Percentiles rank a stretch among this genome's conserved stretches.
These are phyloP conservation scores for Liopterus haemorrhoidalis DNA, from an alignment of 2,888 invertebrate genomes.

Conservation along the genomic window DNA sequence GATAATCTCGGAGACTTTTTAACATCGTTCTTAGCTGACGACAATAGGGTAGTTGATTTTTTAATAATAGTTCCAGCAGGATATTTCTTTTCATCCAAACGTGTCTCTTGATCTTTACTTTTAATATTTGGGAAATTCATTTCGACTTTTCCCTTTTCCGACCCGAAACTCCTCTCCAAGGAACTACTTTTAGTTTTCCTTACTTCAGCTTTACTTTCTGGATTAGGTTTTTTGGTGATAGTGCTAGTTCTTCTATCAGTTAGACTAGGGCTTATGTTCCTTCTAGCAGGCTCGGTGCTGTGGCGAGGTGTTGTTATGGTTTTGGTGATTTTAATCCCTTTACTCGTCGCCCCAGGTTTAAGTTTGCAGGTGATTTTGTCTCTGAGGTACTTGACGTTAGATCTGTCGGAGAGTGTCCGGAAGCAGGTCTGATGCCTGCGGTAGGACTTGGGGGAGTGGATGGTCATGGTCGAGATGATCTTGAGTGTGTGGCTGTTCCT, in stretches of 20 bases:
- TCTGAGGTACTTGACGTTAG: slow-evolving; percentile 57
- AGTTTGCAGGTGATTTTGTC: slow-evolving; percentile 40
- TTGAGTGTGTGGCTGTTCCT: slow-evolving; percentile 64
- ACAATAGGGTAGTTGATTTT: slow-evolving; percentile 43
- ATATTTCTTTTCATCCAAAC: slow-evolving; percentile 46
- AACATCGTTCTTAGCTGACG: slow-evolving; percentile 38
- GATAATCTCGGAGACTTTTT: slow-evolving; percentile 35
- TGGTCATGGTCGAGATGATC: slow-evolving; percentile 54
- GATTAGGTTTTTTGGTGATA: slow-evolving; percentile 32
- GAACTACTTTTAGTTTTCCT: slow-evolving; percentile 42
- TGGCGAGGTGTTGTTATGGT: slow-evolving; percentile 39
- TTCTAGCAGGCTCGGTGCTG: slow-evolving; percentile 37
- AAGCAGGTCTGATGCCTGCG: slow-evolving; percentile 52
- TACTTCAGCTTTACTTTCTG: slow-evolving; percentile 28
- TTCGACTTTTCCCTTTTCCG: slow-evolving; percentile 50
- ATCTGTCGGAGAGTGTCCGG: slow-evolving; percentile 41
- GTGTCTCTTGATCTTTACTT: slow-evolving; percentile 86
- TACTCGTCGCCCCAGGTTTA: slow-evolving; percentile 37
- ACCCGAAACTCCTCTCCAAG: slow-evolving; percentile 55
- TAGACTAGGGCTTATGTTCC: slow-evolving; percentile 41
- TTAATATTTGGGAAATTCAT: slow-evolving; percentile 54
- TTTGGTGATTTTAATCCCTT: slow-evolving; percentile 39
- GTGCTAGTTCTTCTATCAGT: slow-evolving; percentile 32
- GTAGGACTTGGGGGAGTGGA: slow-evolving; percentile 35
- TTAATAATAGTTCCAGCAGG: slow-evolving; percentile 43